phyloP scores from a whole-genome alignment of 2,888 invertebrate genomes.

The Lithosia quadra region DNA sequence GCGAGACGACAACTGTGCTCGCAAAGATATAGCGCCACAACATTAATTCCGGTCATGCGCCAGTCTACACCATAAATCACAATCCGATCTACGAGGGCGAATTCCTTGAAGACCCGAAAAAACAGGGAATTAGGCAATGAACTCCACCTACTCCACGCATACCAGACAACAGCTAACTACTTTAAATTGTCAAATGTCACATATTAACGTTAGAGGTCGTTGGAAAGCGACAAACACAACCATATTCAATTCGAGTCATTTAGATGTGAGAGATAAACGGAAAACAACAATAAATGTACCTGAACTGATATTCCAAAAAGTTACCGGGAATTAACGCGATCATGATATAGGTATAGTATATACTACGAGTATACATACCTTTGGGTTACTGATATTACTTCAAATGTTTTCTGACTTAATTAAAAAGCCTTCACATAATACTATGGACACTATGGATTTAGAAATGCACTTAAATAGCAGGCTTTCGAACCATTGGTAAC shows the following conservation, averaged over 20 bases:
- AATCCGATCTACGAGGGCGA: slow-evolving; percentile 49
- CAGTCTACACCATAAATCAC: slow-evolving; percentile 60
- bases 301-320: no score
- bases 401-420: not conserved
- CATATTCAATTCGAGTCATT: not conserved
- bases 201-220: slow-evolving; percentile 18
- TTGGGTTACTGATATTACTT: no score
- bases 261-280: slow-evolving; percentile 21
- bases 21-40: slow-evolving; percentile 52
- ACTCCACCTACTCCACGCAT: slow-evolving; percentile 15
- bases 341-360: no score
- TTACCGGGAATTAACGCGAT: no score
- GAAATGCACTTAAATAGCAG: not conserved
- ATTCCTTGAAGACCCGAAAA: slow-evolving; percentile 56
- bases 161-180: slow-evolving; percentile 12
- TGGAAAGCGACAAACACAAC: not conserved
- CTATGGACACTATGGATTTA: not conserved
- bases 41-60: slow-evolving; percentile 63
- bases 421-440: not conserved
- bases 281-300: not conserved
- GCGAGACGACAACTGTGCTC: slow-evolving; percentile 26
- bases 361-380: no score
- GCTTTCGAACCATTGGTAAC: no score
- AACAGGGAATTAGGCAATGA: slow-evolving; percentile 41
- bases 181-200: slow-evolving; percentile 19